Conservation (phyloP, 2,797 vertebrate species). For the Strix occidentalis region DNA sequence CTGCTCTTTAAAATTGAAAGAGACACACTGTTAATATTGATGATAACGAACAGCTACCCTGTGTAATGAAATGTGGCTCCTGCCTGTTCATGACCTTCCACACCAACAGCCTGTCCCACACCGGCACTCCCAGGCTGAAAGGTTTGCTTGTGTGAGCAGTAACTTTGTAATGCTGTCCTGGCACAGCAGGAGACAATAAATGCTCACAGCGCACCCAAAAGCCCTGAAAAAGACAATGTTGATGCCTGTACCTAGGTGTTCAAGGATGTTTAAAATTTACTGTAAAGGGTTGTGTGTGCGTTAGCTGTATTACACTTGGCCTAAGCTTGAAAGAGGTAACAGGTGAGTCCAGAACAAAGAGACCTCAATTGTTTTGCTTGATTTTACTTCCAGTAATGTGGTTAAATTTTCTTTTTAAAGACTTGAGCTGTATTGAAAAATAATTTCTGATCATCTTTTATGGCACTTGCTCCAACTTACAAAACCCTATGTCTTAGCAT, state of each 20-base stretch:
- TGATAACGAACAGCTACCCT: not conserved
- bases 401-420: not conserved
- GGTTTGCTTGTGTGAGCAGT: not conserved
- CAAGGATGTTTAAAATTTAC: not conserved
- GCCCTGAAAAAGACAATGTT: not conserved
- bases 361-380: not conserved
- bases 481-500: not conserved
- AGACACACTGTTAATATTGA: not conserved
- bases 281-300: not conserved
- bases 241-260: not conserved
- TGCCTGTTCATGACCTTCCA: not conserved
- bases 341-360: not conserved
- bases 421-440: not conserved
- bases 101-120: not conserved
- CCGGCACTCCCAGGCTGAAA: fast-evolving
- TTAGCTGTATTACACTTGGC: not conserved
- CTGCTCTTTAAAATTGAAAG: not conserved
- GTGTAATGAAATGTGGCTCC: not conserved
- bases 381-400: not conserved
- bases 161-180: not conserved
- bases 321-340: not conserved
- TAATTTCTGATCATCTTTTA: not conserved
- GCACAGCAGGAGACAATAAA: not conserved
- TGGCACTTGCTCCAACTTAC: not conserved
- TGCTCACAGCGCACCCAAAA: not conserved